Conservation (phyloP, 2,113 vertebrate species). For the Sphyrna mokarran region DNA sequence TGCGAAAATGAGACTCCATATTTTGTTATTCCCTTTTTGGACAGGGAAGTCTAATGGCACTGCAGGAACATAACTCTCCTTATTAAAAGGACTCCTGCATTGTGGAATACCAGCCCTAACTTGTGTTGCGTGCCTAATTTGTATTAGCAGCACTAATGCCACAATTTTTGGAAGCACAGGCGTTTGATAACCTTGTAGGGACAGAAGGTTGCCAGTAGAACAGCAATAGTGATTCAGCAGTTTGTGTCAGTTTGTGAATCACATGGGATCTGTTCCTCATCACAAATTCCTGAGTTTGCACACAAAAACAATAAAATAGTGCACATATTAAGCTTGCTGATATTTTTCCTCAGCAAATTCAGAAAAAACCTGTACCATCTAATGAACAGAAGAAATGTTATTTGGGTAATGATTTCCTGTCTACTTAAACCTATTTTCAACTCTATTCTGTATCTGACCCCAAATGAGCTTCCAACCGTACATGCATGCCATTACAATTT, state of each 20-base stretch:
- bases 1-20: not conserved
- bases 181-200: not conserved
- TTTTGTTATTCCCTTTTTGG: not conserved
- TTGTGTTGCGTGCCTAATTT: not conserved
- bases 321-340: not conserved
- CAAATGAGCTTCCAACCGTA: too few species aligned
- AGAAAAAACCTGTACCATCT: not conserved
- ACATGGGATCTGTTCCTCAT: not conserved
- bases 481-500: not conserved
- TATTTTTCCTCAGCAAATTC: not conserved
- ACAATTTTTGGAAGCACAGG: not conserved
- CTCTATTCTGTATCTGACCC: not conserved
- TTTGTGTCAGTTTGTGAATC: not conserved
- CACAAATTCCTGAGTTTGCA: not conserved
- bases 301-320: not conserved
- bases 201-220: not conserved
- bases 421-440: not conserved
- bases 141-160: not conserved
- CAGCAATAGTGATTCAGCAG: not conserved
- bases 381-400: not conserved
- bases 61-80: not conserved
- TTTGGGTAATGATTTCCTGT: not conserved
- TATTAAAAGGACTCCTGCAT: not conserved
- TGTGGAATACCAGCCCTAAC: not conserved
- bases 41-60: not conserved